A percentile compares a stretch with the other conserved stretches of the same genome.
phyloP scores from a whole-genome alignment of 2,113 vertebrate genomes.

The Struthidea cinerea region DNA sequence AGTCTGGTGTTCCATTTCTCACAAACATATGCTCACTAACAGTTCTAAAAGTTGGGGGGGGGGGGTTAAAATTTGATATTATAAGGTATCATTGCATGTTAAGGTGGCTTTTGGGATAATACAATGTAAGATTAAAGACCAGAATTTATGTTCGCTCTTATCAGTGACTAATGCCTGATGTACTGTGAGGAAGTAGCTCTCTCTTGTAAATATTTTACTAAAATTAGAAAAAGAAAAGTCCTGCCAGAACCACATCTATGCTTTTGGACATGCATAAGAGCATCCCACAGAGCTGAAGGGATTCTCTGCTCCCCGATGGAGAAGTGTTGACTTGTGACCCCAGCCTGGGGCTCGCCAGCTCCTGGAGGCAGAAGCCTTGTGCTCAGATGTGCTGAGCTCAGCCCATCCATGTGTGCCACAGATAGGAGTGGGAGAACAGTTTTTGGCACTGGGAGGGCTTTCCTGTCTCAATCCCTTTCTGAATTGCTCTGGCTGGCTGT shows the following conservation, averaged over 20 bases:
- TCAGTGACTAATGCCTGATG: neutral
- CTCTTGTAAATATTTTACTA: neutral
- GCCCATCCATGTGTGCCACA: neutral
- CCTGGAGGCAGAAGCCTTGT: neutral
- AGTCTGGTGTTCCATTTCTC: neutral
- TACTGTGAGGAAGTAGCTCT: neutral
- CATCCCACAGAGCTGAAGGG: neutral
- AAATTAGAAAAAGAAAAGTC: neutral
- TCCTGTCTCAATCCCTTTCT: neutral
- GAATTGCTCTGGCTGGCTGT: neutral
- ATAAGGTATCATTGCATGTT: neutral
- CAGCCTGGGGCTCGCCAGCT: neutral
- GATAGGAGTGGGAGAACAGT: neutral
- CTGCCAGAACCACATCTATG: neutral
- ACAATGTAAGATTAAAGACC: accelerated
- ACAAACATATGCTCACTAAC: neutral
- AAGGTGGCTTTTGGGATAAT: neutral
- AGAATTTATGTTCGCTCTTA: neutral
- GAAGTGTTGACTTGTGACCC: neutral
- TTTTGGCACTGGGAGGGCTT: neutral
- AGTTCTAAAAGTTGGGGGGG: neutral
- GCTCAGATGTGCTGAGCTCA: slow-evolving; percentile 2
- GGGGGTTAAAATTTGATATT: accelerated
- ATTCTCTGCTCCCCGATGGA: accelerated
- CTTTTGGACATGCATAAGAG: neutral